Percentiles rank a stretch among this genome's conserved stretches.
Conservation (phyloP, 2,888 invertebrate species). For the Branchellion lobata region DNA sequence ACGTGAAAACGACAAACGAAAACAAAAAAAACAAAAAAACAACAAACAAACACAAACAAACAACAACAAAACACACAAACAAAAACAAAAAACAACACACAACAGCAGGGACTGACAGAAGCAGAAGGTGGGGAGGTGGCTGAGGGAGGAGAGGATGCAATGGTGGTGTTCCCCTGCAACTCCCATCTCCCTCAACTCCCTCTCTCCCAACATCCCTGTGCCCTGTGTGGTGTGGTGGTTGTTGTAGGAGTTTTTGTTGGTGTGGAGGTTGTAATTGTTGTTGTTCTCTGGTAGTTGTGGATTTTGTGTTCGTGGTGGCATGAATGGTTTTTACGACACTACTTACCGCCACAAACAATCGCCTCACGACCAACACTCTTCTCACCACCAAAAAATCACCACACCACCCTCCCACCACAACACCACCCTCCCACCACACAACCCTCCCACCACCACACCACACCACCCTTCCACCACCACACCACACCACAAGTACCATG, state of each 20-base stretch:
- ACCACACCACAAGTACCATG: too few relatives aligned
- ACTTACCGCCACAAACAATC: too few relatives aligned
- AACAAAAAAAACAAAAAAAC: neutral
- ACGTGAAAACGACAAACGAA: too few relatives aligned
- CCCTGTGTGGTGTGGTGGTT: neutral
- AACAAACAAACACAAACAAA: neutral
- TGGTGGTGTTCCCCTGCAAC: neutral
- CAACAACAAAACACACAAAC: constrained; percentile 14
- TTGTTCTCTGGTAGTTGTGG: neutral
- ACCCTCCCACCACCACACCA: too few relatives aligned
- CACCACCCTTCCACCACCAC: too few relatives aligned
- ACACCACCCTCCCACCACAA: too few relatives aligned
- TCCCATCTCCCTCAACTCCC: neutral
- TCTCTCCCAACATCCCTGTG: neutral
- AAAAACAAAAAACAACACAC: neutral
- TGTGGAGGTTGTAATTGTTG: neutral
- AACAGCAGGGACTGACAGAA: constrained; percentile 15
- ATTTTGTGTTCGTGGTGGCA: neutral
- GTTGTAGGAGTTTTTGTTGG: neutral
- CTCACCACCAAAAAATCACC: too few relatives aligned
- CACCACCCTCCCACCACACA: too few relatives aligned
- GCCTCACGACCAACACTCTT: too few relatives aligned
- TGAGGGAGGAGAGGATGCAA: neutral
- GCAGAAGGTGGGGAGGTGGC: neutral
- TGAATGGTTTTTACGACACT: too few relatives aligned